phyloP scores from a whole-genome alignment of 1,140 invertebrate genomes.

The Arctopsyche grandis region DNA sequence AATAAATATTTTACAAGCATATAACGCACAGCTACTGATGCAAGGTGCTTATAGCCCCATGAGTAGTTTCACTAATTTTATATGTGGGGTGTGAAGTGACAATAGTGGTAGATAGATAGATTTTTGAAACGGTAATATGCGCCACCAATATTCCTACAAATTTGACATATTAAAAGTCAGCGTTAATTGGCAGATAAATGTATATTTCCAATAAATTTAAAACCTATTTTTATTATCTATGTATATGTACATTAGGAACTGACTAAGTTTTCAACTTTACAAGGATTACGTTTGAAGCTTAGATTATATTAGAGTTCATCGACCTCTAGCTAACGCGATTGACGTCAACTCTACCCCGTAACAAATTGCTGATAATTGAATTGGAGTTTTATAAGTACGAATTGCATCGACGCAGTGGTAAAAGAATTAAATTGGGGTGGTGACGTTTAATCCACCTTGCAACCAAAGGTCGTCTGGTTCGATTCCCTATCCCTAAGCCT shows the following conservation, averaged over 20 bases:
- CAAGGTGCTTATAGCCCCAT: conserved; percentile 33
- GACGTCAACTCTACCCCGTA: too few relatives aligned
- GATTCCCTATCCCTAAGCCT: conserved; percentile 3
- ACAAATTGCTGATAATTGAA: too few relatives aligned
- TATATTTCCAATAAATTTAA: background rate
- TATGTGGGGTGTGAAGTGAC: conserved; percentile 40
- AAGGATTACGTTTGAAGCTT: too few relatives aligned
- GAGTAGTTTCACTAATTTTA: conserved; percentile 33
- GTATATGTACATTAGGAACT: too few relatives aligned
- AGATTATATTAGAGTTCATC: too few relatives aligned
- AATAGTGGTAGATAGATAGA: conserved; percentile 28
- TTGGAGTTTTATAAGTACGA: too few relatives aligned
- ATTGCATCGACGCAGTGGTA: conserved; percentile 18
- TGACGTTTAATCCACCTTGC: conserved; percentile 37
- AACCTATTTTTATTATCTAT: background rate
- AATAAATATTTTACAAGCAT: too few relatives aligned
- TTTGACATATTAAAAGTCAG: too few relatives aligned
- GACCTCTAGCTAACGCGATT: too few relatives aligned
- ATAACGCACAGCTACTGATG: conserved; percentile 16
- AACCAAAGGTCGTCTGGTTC: conserved; percentile 37
- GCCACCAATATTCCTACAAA: conserved; percentile 1
- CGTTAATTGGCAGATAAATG: background rate
- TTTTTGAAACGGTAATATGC: background rate
- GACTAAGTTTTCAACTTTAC: too few relatives aligned
- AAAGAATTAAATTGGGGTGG: conserved; percentile 21